A percentile compares a stretch with the other conserved stretches of the same genome.
Conservation (phyloP, 2,113 vertebrate species). For the Lampris incognitus region DNA sequence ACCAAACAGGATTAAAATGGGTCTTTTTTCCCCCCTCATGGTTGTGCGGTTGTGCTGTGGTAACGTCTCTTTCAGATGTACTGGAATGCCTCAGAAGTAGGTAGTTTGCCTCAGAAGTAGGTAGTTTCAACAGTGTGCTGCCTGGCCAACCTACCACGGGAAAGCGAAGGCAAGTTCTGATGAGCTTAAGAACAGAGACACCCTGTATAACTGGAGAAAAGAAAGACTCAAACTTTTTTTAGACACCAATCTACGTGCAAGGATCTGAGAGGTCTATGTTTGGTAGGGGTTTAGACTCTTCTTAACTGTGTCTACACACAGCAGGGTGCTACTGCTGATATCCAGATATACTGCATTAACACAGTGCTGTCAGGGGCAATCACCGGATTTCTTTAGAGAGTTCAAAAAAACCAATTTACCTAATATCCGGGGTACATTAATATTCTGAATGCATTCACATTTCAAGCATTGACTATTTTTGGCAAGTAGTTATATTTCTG, state of each 20-base stretch:
- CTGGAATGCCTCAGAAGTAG: constrained; percentile 40
- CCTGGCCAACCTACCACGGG: constrained; percentile 29
- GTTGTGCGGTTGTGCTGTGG: background rate
- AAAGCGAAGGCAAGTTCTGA: constrained; percentile 4
- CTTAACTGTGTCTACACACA: too few relatives aligned
- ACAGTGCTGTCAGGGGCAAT: too few relatives aligned
- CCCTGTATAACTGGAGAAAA: constrained; percentile 28
- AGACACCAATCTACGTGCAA: constrained; percentile 20
- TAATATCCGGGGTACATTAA: too few relatives aligned
- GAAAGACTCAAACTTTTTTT: constrained; percentile 24
- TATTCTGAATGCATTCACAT: too few relatives aligned
- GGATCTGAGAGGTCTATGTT: constrained; percentile 31
- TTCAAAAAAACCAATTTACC: too few relatives aligned
- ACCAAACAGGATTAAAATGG: too few relatives aligned
- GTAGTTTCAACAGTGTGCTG: constrained; percentile 27
- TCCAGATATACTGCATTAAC: too few relatives aligned
- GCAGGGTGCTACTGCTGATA: too few relatives aligned
- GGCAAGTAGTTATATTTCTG: too few relatives aligned
- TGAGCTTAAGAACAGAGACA: constrained; percentile 2
- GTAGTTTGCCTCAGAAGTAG: constrained; percentile 41
- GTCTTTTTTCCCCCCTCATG: background rate
- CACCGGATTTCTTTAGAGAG: too few relatives aligned
- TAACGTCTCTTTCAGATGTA: constrained; percentile 2
- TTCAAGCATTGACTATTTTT: too few relatives aligned
- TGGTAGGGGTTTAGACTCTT: background rate